A percentile compares a stretch with the other conserved stretches of the same genome.
Evolutionary conservation across 2,797 vertebrate genomes (phyloP).

Genomic region (Pseudochaenichthys georgianus): DNA sequence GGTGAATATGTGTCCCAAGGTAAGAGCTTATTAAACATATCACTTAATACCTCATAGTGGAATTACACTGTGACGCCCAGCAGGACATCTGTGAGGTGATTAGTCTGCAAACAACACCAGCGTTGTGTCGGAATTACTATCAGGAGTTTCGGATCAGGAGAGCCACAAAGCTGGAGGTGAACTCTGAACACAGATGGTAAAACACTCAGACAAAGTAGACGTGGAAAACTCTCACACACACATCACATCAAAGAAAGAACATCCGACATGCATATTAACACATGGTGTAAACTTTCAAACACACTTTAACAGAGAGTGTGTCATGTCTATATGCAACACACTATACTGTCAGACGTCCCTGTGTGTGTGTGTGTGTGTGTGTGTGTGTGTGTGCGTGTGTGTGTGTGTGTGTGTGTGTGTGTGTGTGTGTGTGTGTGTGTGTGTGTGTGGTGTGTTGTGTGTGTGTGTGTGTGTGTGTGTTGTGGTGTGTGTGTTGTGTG

Average conservation of each 20-base stretch:
- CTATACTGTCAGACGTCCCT: too few species aligned
- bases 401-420: too few species aligned
- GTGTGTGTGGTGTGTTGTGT: too few species aligned
- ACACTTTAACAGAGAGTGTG: background rate
- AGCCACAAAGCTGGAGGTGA: background rate
- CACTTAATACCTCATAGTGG: too few species aligned
- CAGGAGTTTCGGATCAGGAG: conserved; percentile 14
- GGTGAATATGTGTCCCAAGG: background rate
- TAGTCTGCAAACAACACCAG: too few species aligned
- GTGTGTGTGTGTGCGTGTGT: too few species aligned
- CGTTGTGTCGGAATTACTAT: background rate
- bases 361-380: too few species aligned
- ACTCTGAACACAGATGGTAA: conserved; percentile 44
- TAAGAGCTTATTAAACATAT: background rate
- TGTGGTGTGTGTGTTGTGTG: too few species aligned
- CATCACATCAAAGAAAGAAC: conserved; percentile 35
- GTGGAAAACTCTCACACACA: conserved; percentile 44
- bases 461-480: too few species aligned
- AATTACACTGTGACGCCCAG: too few species aligned
- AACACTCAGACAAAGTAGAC: conserved; percentile 33
- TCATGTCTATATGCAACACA: background rate
- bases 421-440: too few species aligned
- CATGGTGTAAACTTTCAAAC: conserved; percentile 9
- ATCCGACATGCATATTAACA: conserved; percentile 2
- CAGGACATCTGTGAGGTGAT: too few species aligned